phyloP scores from a whole-genome alignment of 2,888 invertebrate species.

The Erebia palarica region DNA sequence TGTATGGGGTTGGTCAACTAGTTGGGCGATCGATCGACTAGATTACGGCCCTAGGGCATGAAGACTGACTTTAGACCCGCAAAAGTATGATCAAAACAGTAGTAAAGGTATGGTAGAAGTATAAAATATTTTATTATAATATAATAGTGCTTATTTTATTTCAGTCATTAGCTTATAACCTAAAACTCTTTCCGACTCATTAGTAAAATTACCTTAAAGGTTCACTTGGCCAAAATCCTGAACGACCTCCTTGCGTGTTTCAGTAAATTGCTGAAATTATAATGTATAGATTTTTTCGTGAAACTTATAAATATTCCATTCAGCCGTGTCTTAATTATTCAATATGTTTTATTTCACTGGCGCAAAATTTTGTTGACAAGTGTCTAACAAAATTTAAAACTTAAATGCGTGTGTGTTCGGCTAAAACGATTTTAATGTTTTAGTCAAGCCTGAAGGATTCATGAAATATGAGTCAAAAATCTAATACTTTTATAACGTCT shows the following conservation, averaged over 20 bases:
- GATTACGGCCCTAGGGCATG: no score
- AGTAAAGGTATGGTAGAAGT: no score
- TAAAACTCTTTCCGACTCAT: conserved; percentile 13
- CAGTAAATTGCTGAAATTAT: conserved; percentile 27
- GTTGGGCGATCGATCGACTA: no score
- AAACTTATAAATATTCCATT: conserved; percentile 8
- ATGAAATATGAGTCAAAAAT: no score
- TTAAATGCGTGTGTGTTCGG: no score
- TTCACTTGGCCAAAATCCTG: conserved; percentile 29
- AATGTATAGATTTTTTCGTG: conserved; percentile 20
- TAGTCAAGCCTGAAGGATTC: no score
- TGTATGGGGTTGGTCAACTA: no score
- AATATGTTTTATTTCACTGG: not conserved
- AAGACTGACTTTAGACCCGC: no score
- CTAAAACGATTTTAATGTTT: no score
- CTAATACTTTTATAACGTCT: not conserved
- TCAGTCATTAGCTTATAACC: not conserved
- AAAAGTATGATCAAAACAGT: no score
- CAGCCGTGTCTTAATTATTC: not conserved
- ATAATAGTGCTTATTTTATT: no score
- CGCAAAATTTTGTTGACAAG: not conserved
- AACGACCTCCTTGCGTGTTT: conserved; percentile 36
- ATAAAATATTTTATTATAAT: no score
- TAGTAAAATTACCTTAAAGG: conserved; percentile 24
- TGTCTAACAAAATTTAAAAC: not conserved